phyloP scores from a whole-genome alignment of 2,113 vertebrate species.

The Ochotona princeps region DNA sequence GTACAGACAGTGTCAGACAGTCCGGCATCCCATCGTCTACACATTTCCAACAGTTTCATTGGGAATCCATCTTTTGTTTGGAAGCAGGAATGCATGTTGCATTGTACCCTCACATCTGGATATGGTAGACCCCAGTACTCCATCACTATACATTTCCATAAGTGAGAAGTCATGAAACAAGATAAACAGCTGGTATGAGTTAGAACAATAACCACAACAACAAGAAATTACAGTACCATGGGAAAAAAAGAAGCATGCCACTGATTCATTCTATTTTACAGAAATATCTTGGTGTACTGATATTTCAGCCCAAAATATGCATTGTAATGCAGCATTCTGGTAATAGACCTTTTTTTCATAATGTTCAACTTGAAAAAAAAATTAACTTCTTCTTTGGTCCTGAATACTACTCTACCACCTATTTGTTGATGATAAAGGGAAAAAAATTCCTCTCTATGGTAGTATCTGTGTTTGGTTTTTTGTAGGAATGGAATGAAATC shows the following conservation, averaged over 20 bases:
- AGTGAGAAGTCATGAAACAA: too few species aligned
- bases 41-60: too few species aligned
- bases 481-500: slow-evolving; percentile 38
- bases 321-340: slow-evolving; percentile 61
- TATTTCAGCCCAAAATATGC: slow-evolving; percentile 53
- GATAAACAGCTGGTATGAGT: too few species aligned
- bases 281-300: slow-evolving; percentile 46
- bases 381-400: neutral
- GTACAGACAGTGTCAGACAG: too few species aligned
- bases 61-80: too few species aligned
- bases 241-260: neutral
- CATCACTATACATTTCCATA: too few species aligned
- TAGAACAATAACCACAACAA: too few species aligned
- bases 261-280: slow-evolving; percentile 50
- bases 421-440: slow-evolving; percentile 49
- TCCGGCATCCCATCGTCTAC: too few species aligned
- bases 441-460: slow-evolving; percentile 20
- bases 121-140: too few species aligned
- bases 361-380: slow-evolving; percentile 33
- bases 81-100: too few species aligned
- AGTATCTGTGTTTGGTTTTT: slow-evolving; percentile 47
- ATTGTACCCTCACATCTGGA: too few species aligned
- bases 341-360: slow-evolving; percentile 64
- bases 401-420: neutral
- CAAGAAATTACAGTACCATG: too few species aligned